Conservation (phyloP, 2,888 invertebrate genomes). For the Ferrisia virgata region DNA sequence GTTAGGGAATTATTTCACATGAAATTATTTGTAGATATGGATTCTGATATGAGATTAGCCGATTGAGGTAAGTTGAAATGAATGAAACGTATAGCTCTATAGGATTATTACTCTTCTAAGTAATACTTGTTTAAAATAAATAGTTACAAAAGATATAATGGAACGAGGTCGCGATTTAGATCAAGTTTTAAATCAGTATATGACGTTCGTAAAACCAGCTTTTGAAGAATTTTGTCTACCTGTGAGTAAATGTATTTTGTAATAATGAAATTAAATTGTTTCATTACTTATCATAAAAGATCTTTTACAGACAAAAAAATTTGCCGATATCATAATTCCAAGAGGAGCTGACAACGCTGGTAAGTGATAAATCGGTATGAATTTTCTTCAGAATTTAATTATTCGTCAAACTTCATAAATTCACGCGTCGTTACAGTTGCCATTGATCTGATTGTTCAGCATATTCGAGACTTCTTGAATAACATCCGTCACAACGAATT, state of each 20-base stretch:
- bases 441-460: slow-evolving; percentile 98
- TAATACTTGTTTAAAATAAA: too few species aligned
- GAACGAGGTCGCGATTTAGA: slow-evolving; percentile 92
- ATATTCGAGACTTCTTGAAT: slow-evolving; percentile 94
- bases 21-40: slow-evolving; percentile 98
- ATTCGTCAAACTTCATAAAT: background rate
- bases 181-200: slow-evolving; percentile 92
- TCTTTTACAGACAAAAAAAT: slow-evolving; percentile 91
- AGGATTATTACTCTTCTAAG: slow-evolving; percentile 49
- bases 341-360: slow-evolving; percentile 96
- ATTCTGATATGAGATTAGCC: slow-evolving; percentile 94
- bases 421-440: slow-evolving; percentile 80
- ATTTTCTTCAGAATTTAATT: background rate
- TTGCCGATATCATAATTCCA: slow-evolving; percentile 99
- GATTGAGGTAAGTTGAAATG: slow-evolving; percentile 70
- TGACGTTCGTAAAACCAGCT: slow-evolving; percentile 98
- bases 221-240: slow-evolving; percentile 99
- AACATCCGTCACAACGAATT: slow-evolving; percentile 44
- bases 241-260: slow-evolving; percentile 58
- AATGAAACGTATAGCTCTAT: background rate
- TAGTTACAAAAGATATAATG: slow-evolving; percentile 94
- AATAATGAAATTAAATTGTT: background rate
- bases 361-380: slow-evolving; percentile 55
- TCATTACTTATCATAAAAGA: background rate
- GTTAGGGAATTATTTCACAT: slow-evolving; percentile 94